phyloP scores from a whole-genome alignment of 2,113 vertebrate species.

The Scytalopus superciliaris region DNA sequence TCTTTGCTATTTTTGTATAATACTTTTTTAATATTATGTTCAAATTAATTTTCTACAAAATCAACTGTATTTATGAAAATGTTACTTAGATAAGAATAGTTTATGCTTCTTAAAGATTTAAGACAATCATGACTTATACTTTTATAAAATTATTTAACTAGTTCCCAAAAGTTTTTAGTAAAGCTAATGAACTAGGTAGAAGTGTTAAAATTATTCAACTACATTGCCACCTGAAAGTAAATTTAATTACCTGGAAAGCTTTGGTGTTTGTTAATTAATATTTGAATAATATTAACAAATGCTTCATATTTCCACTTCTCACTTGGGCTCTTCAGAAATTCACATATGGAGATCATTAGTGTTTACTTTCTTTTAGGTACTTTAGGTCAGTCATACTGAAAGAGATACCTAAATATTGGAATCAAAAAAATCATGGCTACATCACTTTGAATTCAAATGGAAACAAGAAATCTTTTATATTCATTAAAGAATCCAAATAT shows the following conservation, averaged over 20 bases:
- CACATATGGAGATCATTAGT: not conserved
- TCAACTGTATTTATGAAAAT: not conserved
- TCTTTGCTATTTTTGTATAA: not conserved
- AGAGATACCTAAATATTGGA: not conserved
- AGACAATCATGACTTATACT: not conserved
- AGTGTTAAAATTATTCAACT: not conserved
- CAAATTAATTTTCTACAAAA: not conserved
- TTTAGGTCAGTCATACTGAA: not conserved
- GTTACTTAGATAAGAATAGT: not conserved
- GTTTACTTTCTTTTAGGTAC: not conserved
- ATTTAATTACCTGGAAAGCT: not conserved
- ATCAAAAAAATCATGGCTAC: not conserved
- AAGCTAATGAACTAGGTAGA: not conserved
- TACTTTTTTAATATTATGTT: not conserved
- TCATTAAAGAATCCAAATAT: not conserved
- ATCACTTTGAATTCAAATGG: not conserved
- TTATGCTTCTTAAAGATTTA: not conserved
- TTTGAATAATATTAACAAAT: not conserved
- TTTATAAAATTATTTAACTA: not conserved
- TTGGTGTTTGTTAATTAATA: not conserved
- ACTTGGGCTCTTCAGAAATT: not conserved
- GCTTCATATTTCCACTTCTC: not conserved
- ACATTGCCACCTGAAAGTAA: not conserved
- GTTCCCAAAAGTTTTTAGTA: not conserved
- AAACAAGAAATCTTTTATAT: not conserved